Base-by-base conservation (phyloP, 2,888 invertebrate genomes). In the Cheilosia vernalis region DNA sequence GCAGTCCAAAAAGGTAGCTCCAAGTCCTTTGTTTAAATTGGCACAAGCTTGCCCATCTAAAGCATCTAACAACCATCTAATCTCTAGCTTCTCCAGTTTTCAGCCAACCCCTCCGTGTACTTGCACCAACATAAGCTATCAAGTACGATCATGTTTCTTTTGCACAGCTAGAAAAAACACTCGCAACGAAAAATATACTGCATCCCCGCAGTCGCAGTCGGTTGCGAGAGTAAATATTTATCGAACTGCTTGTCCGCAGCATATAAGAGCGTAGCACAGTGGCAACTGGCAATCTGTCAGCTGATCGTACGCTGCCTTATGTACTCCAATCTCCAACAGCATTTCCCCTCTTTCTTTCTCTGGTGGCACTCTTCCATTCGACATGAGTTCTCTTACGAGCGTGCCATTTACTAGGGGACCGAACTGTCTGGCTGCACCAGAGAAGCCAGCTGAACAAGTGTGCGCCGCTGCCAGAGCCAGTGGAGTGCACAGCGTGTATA, bases 381-480 rank as follows among this genome's bases (percentile, higher is more conserved):
- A 13, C 33, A 9, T n/a, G 9, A n/a, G 5, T 53, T 61, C 78
- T 67, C 76, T 56, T 69, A 47, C 10, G 1, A 13, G 55, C 42
- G 24, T 61, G 33, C 30, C 19, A 72, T 77, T 67, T 53, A 21
- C 10, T 7, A 15, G 44, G 74, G 70, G 60, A 84, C 79, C 79
- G 30, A 64, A 49, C 69, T 76, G 84, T 84, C 84, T 84, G 55
- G 51, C 69, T 83, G 83, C 78, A 79, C 33, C 17, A 49, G 37
- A 53, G 51, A 49, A 47, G 21, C 17, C 10, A 10, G 13, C 24
- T 21, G 49, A 58, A 76, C 74, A 81, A 76, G 81, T 76, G 70
- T 70, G 78, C 47, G 51, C 24, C 44, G 5, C 30, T 61, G 17
- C 51, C 49, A 13, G n/a, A n/a, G n/a, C n/a, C n/a, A n/a, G n/a